Percentiles rank a stretch among this genome's conserved stretches.
phyloP scores from a whole-genome alignment of 2,113 vertebrate genomes.

The Nerophis ophidion region DNA sequence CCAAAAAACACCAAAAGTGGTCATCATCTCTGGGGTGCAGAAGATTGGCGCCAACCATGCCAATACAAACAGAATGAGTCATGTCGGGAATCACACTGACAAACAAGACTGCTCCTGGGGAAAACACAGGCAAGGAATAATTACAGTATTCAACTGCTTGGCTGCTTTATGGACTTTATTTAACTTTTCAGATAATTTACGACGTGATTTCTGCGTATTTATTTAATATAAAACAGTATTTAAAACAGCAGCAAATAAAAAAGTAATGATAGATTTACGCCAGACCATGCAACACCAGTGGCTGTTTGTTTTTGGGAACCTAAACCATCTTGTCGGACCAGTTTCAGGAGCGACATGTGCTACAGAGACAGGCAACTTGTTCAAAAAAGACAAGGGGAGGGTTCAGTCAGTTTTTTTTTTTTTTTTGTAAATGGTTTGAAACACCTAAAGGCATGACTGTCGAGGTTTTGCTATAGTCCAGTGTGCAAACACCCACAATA shows the following conservation, averaged over 20 bases:
- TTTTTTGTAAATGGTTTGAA: not conserved
- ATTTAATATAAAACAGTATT: not conserved
- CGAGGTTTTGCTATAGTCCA: constrained; percentile 29
- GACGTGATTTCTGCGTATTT: not conserved
- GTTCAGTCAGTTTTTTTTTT: constrained; percentile 13
- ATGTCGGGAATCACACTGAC: too few relatives aligned
- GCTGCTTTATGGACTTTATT: not conserved
- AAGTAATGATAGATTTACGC: not conserved
- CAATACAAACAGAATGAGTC: not conserved
- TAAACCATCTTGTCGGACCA: constrained; percentile 44
- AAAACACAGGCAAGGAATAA: not conserved
- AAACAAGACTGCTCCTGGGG: not conserved
- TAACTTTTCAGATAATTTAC: not conserved
- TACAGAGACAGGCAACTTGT: not conserved
- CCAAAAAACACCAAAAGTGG: not conserved
- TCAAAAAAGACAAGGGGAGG: constrained; percentile 10
- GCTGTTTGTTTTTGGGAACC: constrained; percentile 3
- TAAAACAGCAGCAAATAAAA: not conserved
- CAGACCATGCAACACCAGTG: not conserved
- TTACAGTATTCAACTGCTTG: not conserved
- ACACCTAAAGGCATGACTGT: not conserved
- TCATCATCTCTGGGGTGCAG: not conserved
- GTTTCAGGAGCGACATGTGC: constrained; percentile 19
- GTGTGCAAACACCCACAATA: not conserved
- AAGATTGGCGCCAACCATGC: not conserved